A percentile compares a stretch with the other conserved stretches of the same genome.
Evolutionary conservation across 1,140 invertebrate species (phyloP).

Genomic region (Thalassaphorura encarpata): DNA sequence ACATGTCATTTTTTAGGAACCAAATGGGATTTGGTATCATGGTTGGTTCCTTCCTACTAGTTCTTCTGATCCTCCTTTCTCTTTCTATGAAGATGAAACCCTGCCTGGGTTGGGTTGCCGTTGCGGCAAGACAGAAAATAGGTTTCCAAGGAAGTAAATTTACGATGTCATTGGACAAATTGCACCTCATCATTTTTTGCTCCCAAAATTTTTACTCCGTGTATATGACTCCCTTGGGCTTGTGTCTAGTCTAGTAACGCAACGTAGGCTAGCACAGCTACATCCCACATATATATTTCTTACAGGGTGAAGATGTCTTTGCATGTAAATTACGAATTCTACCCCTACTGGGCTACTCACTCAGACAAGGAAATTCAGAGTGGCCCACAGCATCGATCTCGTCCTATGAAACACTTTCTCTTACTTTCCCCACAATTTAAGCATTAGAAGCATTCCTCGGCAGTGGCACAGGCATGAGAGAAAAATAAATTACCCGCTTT

Average conservation of each 20-base stretch:
- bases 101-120: too few relatives aligned
- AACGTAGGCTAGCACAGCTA: too few relatives aligned
- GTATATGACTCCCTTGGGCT: too few relatives aligned
- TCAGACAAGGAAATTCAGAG: neutral
- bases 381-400: neutral
- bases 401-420: neutral
- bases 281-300: neutral
- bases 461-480: neutral
- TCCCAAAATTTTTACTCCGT: too few relatives aligned
- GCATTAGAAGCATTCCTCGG: neutral
- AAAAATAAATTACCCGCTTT: neutral
- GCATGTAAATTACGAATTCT: constrained; percentile 24
- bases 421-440: neutral
- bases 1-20: too few relatives aligned
- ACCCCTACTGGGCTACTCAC: neutral
- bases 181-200: constrained; percentile 24
- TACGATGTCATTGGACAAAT: constrained; percentile 25
- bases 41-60: too few relatives aligned
- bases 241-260: too few relatives aligned
- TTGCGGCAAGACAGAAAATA: too few relatives aligned
- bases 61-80: too few relatives aligned
- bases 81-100: too few relatives aligned
- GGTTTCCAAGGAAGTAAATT: too few relatives aligned
- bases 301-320: constrained; percentile 7
- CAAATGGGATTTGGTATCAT: too few relatives aligned